phyloP scores from a whole-genome alignment of 2,113 vertebrate species.

The Antechinus stuartii region DNA sequence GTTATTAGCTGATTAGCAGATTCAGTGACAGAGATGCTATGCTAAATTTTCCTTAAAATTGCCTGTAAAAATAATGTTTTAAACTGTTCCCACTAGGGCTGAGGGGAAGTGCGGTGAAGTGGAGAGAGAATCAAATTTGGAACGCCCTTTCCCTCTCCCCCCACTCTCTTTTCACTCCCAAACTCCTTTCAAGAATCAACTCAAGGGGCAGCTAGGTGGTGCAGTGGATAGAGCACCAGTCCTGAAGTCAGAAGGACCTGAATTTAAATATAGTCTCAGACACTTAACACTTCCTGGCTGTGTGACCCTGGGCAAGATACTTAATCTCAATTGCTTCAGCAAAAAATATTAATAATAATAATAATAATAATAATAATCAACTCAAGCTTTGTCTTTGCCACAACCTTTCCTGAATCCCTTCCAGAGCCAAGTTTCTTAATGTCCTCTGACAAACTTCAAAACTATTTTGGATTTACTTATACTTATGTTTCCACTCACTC shows the following conservation, averaged over 20 bases:
- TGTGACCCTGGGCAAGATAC: no score
- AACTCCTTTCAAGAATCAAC: not conserved
- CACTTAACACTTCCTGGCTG: no score
- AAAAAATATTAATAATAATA: no score
- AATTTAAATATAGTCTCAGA: no score
- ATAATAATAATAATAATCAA: not conserved
- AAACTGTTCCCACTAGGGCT: constrained; percentile 16
- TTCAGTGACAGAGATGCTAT: constrained; percentile 45
- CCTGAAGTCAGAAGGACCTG: no score
- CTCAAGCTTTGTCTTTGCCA: not conserved
- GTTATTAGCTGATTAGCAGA: constrained; percentile 42
- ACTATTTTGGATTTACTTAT: not conserved
- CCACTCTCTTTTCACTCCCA: not conserved
- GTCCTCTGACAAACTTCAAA: not conserved
- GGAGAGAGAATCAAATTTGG: not conserved
- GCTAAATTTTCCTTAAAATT: constrained; percentile 56
- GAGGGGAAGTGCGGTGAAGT: not conserved
- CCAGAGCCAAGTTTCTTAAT: not conserved
- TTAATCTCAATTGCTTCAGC: no score
- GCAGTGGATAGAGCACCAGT: no score
- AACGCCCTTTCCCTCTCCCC: not conserved
- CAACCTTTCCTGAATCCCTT: not conserved
- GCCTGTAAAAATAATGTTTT: constrained; percentile 37
- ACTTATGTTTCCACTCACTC: not conserved
- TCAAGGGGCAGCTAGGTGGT: no score